Conservation (phyloP, 2,113 vertebrate genomes). For the Upupa epops region DNA sequence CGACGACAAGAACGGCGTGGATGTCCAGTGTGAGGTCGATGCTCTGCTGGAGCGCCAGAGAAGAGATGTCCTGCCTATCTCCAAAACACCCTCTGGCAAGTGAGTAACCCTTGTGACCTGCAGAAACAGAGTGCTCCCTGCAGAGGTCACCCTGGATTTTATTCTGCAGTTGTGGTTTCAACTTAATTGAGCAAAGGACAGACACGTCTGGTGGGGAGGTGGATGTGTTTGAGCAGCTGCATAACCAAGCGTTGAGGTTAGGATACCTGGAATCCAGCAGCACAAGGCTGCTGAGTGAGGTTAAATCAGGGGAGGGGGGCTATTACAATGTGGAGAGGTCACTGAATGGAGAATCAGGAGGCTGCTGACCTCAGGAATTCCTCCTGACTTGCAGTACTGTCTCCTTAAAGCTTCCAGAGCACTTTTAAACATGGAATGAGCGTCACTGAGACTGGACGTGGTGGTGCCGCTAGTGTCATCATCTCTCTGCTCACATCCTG, state of each 20-base stretch:
- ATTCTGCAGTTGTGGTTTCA: neutral
- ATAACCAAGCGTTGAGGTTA: neutral
- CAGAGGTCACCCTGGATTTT: neutral
- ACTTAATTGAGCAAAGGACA: accelerated
- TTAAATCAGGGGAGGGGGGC: too few relatives aligned
- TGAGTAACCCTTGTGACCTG: slow-evolving; percentile 8
- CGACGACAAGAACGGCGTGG: slow-evolving; percentile 94
- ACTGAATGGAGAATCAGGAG: too few relatives aligned
- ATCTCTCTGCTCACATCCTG: accelerated
- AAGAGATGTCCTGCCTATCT: slow-evolving; percentile 78
- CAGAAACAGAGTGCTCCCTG: neutral
- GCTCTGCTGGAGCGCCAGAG: slow-evolving; percentile 92
- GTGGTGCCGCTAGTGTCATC: too few relatives aligned
- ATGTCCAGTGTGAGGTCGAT: slow-evolving; percentile 90
- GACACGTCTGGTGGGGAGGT: neutral
- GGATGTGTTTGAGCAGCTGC: neutral
- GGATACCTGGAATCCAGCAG: neutral
- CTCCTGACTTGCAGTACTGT: too few relatives aligned
- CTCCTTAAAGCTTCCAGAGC: too few relatives aligned
- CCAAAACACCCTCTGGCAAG: slow-evolving; percentile 83
- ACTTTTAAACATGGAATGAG: too few relatives aligned
- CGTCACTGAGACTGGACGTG: too few relatives aligned
- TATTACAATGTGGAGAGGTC: too few relatives aligned
- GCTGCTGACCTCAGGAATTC: too few relatives aligned
- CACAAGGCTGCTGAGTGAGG: neutral